These are phyloP conservation scores for Campoletis raptor DNA, from an alignment of 2,888 invertebrate genomes.

Conservation along the genomic window DNA sequence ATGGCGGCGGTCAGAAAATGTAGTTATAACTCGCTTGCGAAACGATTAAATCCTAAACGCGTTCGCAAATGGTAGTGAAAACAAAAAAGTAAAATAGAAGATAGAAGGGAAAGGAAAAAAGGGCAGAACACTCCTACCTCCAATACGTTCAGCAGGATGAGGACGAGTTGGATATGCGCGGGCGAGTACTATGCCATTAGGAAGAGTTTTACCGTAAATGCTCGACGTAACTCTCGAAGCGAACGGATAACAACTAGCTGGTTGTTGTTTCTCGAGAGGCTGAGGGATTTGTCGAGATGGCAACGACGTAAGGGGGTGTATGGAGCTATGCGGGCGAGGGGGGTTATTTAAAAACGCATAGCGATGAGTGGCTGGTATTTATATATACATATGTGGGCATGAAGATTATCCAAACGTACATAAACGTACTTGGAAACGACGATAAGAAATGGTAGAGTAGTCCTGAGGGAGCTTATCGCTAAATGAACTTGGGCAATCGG, in stretches of 20 bases:
- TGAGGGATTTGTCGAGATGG: conserved; percentile 3
- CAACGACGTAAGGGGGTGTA: not conserved
- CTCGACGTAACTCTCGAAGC: conserved; percentile 61
- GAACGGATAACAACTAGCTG: conserved; percentile 51
- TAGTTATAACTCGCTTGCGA: not conserved
- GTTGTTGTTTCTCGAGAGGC: conserved; percentile 12
- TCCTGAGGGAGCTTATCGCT: conserved; percentile 50
- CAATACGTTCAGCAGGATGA: conserved; percentile 5
- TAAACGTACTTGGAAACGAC: not conserved
- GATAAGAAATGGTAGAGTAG: conserved; percentile 44
- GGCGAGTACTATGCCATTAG: conserved; percentile 55
- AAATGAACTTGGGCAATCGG: conserved; percentile 40
- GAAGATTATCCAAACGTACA: conserved; percentile 1
- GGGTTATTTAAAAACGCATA: conserved; percentile 39
- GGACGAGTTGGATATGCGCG: conserved; percentile 31
- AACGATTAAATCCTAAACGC: conserved; percentile 31
- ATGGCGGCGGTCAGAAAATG: not conserved
- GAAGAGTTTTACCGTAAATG: conserved; percentile 59
- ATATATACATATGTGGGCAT: conserved; percentile 6
- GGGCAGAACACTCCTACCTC: not conserved
- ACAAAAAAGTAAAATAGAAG: not conserved
- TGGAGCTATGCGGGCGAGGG: not conserved
- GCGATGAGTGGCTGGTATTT: conserved; percentile 29
- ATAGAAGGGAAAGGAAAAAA: conserved; percentile 8
- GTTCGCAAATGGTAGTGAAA: not conserved